These are phyloP conservation scores for Rhinolophus ferrumequinum DNA, from an alignment of 2,113 vertebrate genomes.

Conservation along the genomic window DNA sequence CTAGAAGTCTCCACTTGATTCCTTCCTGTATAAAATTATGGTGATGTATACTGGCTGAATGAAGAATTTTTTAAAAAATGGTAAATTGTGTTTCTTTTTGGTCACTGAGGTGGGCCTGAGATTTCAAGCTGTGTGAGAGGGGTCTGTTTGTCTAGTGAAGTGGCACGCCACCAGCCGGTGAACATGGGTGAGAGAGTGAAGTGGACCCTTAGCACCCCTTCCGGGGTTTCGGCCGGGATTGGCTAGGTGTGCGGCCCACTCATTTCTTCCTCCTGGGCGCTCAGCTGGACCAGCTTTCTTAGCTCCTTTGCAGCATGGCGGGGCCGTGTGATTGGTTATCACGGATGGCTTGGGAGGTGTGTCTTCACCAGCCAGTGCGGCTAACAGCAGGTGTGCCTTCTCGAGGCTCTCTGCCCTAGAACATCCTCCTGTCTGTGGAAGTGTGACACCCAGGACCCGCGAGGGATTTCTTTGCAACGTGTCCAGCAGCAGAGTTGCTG, in stretches of 20 bases:
- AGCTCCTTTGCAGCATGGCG: background rate
- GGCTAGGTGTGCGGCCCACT: background rate
- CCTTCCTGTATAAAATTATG: background rate
- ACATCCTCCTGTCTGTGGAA: rapidly evolving
- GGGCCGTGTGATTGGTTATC: background rate
- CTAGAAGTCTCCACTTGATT: background rate
- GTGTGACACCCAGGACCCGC: background rate
- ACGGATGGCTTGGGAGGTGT: too few species aligned
- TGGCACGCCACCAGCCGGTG: too few species aligned
- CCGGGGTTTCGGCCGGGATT: too few species aligned
- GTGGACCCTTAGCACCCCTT: rapidly evolving
- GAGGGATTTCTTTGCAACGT: background rate
- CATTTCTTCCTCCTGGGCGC: background rate
- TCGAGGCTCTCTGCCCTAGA: background rate
- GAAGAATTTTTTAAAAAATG: background rate
- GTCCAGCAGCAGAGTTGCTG: background rate
- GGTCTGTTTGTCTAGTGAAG: background rate
- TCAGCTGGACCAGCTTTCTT: background rate
- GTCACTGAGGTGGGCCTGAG: background rate
- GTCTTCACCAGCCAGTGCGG: background rate
- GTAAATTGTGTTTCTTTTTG: background rate
- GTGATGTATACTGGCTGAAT: background rate
- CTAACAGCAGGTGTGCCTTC: background rate
- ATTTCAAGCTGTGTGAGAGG: background rate
- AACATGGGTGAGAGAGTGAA: background rate